A percentile compares a stretch with the other conserved stretches of the same genome.
Conservation (phyloP, 2,797 vertebrate genomes). For the Brachymystax lenok region DNA sequence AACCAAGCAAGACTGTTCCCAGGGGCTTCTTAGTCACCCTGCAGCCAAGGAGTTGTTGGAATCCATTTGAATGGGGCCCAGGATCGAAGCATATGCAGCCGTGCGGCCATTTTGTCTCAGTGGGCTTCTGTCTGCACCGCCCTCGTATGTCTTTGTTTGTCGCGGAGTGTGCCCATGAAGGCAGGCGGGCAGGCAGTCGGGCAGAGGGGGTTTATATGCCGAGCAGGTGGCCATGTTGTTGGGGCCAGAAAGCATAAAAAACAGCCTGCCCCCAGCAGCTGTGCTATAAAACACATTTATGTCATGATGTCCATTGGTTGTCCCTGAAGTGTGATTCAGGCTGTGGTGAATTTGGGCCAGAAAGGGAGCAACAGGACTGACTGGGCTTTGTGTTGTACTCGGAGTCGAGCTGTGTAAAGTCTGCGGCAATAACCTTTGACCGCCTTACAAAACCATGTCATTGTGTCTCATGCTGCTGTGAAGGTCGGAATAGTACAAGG, state of each 20-base stretch:
- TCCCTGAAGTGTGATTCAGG: constrained; percentile 69
- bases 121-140: constrained; percentile 27
- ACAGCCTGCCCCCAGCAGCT: constrained; percentile 73
- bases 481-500: too few species aligned
- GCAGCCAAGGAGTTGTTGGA: constrained; percentile 37
- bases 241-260: constrained; percentile 72
- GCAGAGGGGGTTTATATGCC: constrained; percentile 60
- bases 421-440: too few species aligned
- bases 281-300: constrained; percentile 81
- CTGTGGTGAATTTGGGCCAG: constrained; percentile 41
- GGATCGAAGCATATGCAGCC: constrained; percentile 63
- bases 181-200: constrained; percentile 48
- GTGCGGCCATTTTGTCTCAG: constrained; percentile 21
- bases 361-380: background rate
- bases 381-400: background rate
- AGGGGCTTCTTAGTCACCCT: constrained; percentile 41
- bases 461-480: background rate
- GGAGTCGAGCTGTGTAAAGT: too few species aligned
- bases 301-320: constrained; percentile 69
- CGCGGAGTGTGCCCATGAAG: constrained; percentile 64
- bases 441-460: background rate
- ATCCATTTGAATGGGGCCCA: constrained; percentile 53
- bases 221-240: constrained; percentile 78
- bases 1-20: constrained; percentile 44
- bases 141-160: constrained; percentile 68